These are phyloP conservation scores for Albula glossodonta DNA, from an alignment of 2,113 vertebrate genomes.

Conservation along the genomic window DNA sequence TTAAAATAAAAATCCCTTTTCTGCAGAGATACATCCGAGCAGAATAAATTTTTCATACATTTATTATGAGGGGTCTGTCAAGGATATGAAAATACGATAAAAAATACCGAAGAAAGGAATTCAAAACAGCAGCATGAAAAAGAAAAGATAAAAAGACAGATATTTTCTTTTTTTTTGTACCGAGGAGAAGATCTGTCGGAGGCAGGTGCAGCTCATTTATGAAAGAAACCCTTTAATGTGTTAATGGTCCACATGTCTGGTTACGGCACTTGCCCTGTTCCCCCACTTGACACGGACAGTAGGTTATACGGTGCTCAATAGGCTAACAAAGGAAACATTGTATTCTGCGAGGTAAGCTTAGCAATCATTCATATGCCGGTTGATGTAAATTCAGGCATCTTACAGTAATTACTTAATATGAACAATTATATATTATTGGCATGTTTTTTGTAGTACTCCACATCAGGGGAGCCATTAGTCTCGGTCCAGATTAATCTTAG, in stretches of 20 bases:
- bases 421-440: not conserved
- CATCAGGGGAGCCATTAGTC: not conserved
- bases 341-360: conserved; percentile 13
- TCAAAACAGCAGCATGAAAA: not conserved
- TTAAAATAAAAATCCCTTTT: not conserved
- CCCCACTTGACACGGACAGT: conserved; percentile 45
- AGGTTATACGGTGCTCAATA: conserved; percentile 47
- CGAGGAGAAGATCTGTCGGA: not conserved
- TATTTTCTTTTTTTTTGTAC: not conserved
- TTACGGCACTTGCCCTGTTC: conserved; percentile 52
- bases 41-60: not conserved
- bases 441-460: not conserved
- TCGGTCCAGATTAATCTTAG: not conserved
- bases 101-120: not conserved
- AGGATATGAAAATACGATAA: not conserved
- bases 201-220: conserved; percentile 14
- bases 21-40: not conserved
- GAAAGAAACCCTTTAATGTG: conserved; percentile 28
- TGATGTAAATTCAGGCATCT: not conserved
- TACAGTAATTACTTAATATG: not conserved
- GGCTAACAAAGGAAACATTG: conserved; percentile 43
- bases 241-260: conserved; percentile 37
- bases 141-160: not conserved
- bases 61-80: too few relatives aligned
- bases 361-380: conserved; percentile 19